These are phyloP conservation scores for Ormyrus labotus DNA, from an alignment of 2,888 invertebrate species.

Conservation along the genomic window DNA sequence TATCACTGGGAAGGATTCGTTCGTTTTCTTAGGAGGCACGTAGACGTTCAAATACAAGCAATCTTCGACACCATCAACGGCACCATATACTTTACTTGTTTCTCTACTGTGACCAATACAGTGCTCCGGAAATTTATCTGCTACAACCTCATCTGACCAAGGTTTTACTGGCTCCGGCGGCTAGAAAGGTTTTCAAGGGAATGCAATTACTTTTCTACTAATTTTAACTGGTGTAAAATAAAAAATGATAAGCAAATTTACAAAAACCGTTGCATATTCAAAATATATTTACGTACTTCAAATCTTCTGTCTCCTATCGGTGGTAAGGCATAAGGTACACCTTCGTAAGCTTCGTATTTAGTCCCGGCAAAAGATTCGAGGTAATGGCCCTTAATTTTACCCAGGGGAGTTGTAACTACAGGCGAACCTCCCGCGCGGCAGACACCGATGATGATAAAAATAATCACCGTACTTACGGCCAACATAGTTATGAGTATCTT, in stretches of 20 bases:
- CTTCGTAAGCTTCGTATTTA: conserved; percentile 27
- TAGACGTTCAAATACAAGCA: conserved; percentile 63
- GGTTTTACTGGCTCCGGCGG: conserved; percentile 56
- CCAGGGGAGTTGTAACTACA: conserved; percentile 1
- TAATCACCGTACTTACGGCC: no score
- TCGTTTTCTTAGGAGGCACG: conserved; percentile 42
- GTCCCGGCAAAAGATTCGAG: not conserved
- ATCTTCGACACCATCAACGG: conserved; percentile 58
- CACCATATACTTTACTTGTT: conserved; percentile 2
- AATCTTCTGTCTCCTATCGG: conserved; percentile 23
- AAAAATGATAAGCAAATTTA: no score
- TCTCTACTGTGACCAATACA: conserved; percentile 59
- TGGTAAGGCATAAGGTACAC: conserved; percentile 33
- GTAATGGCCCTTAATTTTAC: conserved; percentile 31
- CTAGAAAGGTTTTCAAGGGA: conserved; percentile 29
- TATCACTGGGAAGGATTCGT: conserved; percentile 62
- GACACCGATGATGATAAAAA: no score
- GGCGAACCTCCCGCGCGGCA: not conserved
- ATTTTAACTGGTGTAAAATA: no score
- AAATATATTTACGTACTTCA: conserved; percentile 9
- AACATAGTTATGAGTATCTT: no score
- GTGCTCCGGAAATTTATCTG: conserved; percentile 51
- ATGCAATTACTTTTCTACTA: no score
- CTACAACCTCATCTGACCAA: conserved; percentile 59
- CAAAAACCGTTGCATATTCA: no score